Percentiles rank a stretch among this genome's conserved stretches.
phyloP scores from a whole-genome alignment of 2,113 vertebrate genomes.

The Larimichthys polyactis region DNA sequence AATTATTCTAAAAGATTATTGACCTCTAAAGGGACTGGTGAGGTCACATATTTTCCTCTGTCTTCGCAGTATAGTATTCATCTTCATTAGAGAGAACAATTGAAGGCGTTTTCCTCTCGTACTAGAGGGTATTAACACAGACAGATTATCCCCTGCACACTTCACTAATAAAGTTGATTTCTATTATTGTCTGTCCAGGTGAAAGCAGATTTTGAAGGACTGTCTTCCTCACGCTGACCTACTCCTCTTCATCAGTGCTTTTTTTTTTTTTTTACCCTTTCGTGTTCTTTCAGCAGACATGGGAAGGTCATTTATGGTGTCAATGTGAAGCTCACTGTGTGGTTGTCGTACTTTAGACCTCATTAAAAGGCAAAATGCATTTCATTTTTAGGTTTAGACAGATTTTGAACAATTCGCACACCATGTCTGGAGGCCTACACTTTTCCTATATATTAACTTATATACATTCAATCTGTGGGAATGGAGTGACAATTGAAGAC shows the following conservation, averaged over 20 bases:
- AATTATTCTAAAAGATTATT: slow-evolving; percentile 90
- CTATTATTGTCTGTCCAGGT: slow-evolving; percentile 82
- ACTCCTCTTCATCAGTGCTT: slow-evolving; percentile 33
- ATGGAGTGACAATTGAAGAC: slow-evolving; percentile 5
- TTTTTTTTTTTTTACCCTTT: slow-evolving; percentile 4
- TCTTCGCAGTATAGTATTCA: slow-evolving; percentile 88
- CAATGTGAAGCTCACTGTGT: not conserved
- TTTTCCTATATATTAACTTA: slow-evolving; percentile 4
- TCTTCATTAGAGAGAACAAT: slow-evolving; percentile 93
- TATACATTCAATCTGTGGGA: slow-evolving; percentile 7
- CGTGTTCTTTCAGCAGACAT: not conserved
- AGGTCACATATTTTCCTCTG: slow-evolving; percentile 88
- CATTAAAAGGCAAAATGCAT: not conserved
- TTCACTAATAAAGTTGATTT: slow-evolving; percentile 85
- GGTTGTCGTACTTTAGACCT: not conserved
- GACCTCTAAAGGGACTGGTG: slow-evolving; percentile 88
- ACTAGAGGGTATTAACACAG: slow-evolving; percentile 82
- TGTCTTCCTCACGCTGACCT: slow-evolving; percentile 52
- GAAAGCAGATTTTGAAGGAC: slow-evolving; percentile 42
- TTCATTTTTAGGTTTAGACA: not conserved
- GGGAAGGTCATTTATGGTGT: not conserved
- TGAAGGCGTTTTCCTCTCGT: slow-evolving; percentile 83
- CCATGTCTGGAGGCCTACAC: not conserved
- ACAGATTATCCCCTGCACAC: slow-evolving; percentile 84
- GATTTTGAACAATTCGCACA: not conserved